A percentile compares a stretch with the other conserved stretches of the same genome.
phyloP scores from a whole-genome alignment of 2,113 vertebrate species.

The Zosterops lateralis region DNA sequence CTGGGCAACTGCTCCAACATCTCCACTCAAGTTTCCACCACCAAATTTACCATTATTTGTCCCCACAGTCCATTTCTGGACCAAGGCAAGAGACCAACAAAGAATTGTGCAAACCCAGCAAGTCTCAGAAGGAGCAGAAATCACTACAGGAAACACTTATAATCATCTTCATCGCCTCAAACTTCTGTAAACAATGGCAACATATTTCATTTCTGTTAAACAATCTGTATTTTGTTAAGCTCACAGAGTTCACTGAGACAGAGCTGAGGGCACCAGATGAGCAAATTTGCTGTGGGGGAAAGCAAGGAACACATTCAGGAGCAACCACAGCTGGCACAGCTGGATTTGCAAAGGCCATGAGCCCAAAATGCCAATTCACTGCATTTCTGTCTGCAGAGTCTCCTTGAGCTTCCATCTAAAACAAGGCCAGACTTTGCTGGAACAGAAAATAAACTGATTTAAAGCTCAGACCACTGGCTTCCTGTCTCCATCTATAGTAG shows the following conservation, averaged over 20 bases:
- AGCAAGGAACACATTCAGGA: neutral
- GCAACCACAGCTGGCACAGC: neutral
- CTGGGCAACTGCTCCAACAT: neutral
- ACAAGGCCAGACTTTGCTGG: neutral
- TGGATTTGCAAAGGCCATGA: neutral
- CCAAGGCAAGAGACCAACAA: neutral
- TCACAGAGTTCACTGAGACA: neutral
- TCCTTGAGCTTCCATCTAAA: neutral
- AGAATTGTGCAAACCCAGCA: neutral
- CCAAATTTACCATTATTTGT: neutral
- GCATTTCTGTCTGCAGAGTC: neutral
- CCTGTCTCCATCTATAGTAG: conserved; percentile 12
- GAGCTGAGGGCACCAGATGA: neutral
- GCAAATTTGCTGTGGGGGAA: too few relatives aligned
- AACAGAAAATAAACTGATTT: neutral
- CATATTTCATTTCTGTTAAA: neutral
- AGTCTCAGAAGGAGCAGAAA: neutral
- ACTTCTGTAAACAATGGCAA: neutral
- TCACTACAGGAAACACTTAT: neutral
- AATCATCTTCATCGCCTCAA: neutral
- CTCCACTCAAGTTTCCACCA: neutral
- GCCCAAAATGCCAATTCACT: neutral
- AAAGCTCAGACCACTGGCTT: neutral
- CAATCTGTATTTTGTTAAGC: neutral
- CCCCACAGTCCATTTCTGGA: neutral